These are phyloP conservation scores for Hylaea fasciaria DNA, from an alignment of 2,888 invertebrate species.

Conservation along the genomic window DNA sequence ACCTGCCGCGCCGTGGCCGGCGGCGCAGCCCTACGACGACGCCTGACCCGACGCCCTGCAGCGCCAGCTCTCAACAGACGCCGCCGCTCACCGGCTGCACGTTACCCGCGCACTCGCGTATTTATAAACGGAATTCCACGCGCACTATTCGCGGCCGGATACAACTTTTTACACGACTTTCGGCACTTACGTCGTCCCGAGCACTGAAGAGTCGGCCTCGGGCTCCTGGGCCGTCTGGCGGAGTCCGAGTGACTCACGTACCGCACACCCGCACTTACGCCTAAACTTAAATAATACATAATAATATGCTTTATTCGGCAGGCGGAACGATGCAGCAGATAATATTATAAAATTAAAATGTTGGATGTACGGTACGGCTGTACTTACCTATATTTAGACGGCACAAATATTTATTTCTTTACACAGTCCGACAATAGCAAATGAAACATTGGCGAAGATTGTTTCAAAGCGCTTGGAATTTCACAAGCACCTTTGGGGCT, in stretches of 20 bases:
- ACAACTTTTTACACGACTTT: constrained; percentile 84
- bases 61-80: constrained; percentile 40
- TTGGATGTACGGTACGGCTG: too few relatives aligned
- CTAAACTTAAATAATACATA: constrained; percentile 53
- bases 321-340: constrained; percentile 55
- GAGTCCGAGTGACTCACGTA: constrained; percentile 68
- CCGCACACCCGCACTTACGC: constrained; percentile 51
- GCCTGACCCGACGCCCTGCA: constrained; percentile 43
- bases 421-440: constrained; percentile 53
- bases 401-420: constrained; percentile 59
- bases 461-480: constrained; percentile 24
- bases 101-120: constrained; percentile 63
- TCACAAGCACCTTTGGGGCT: too few relatives aligned
- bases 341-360: constrained; percentile 57
- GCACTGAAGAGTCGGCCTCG: constrained; percentile 75
- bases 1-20: constrained; percentile 37
- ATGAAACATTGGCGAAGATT: constrained; percentile 41
- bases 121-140: constrained; percentile 83
- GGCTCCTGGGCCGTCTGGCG: constrained; percentile 73
- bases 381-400: constrained; percentile 63
- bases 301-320: constrained; percentile 55
- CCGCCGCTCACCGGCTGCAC: constrained; percentile 45
- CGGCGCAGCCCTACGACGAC: constrained; percentile 43
- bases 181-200: constrained; percentile 82
- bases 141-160: constrained; percentile 79